A percentile compares a stretch with the other conserved stretches of the same genome.
These are phyloP conservation scores for Acleris sparsana DNA, from an alignment of 2,888 invertebrate genomes.

Conservation along the genomic window DNA sequence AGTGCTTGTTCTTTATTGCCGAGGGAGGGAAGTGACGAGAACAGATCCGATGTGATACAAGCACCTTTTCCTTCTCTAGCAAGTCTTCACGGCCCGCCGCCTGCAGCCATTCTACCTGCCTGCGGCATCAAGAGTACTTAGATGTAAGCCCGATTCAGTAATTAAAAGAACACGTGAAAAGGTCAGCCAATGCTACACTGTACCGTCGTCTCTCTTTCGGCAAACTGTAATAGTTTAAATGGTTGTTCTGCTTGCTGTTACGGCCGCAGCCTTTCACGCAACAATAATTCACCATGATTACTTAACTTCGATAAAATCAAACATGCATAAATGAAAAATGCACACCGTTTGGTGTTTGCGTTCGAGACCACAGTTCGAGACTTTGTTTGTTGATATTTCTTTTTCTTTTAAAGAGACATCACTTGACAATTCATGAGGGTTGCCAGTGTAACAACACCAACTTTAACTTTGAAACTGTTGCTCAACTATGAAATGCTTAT, in stretches of 20 bases:
- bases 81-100: conserved; percentile 64
- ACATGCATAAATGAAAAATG: not conserved
- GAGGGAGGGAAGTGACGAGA: conserved; percentile 67
- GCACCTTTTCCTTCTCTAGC: conserved; percentile 47
- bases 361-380: not conserved
- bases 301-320: not conserved
- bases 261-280: conserved; percentile 69
- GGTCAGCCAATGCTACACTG: not conserved
- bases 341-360: not conserved
- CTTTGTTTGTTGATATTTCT: not conserved
- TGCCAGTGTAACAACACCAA: too few species aligned
- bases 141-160: not conserved
- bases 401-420: too few species aligned
- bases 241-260: conserved; percentile 66
- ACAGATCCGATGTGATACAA: conserved; percentile 61
- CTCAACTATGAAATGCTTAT: too few species aligned
- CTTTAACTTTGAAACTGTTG: too few species aligned
- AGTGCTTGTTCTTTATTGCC: conserved; percentile 61
- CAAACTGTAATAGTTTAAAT: conserved; percentile 68
- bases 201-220: conserved; percentile 69
- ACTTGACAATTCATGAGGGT: too few species aligned
- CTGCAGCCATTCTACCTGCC: conserved; percentile 66
- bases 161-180: not conserved
- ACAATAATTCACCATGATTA: conserved; percentile 74
- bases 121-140: conserved; percentile 38